These are phyloP conservation scores for Gadopsis marmoratus DNA, from an alignment of 2,797 vertebrate species.

Conservation along the genomic window DNA sequence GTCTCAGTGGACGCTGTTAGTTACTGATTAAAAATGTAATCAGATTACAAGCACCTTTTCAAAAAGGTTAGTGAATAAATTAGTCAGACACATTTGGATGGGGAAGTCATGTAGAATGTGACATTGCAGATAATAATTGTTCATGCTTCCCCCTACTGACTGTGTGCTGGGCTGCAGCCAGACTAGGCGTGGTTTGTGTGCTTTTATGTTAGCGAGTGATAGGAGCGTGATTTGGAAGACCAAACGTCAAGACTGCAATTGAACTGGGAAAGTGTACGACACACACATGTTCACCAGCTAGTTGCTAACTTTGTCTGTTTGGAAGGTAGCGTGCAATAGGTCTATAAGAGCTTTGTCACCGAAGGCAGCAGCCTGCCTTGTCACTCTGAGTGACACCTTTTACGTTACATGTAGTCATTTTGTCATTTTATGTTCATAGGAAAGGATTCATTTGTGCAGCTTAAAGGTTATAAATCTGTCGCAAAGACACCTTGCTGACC, in stretches of 20 bases:
- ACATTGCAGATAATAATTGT: not conserved
- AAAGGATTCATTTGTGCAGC: not conserved
- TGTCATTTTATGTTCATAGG: not conserved
- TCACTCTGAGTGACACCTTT: no score
- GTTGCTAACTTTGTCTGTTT: not conserved
- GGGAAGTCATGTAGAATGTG: slow-evolving; percentile 3
- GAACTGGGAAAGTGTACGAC: not conserved
- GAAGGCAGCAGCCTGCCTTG: not conserved
- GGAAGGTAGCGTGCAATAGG: not conserved
- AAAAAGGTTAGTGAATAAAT: slow-evolving; percentile 28
- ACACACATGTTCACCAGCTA: not conserved
- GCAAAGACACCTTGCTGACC: not conserved
- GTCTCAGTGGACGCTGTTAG: slow-evolving; percentile 55
- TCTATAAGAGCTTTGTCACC: not conserved
- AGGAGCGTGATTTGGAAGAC: not conserved
- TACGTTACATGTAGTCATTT: not conserved
- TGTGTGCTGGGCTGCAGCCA: not conserved
- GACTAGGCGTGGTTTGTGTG: not conserved
- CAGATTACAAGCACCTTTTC: slow-evolving; percentile 48
- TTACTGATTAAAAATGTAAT: slow-evolving; percentile 50
- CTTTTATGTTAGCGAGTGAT: not conserved
- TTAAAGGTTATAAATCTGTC: not conserved
- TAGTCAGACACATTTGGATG: slow-evolving; percentile 24
- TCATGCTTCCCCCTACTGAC: not conserved
- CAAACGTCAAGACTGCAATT: not conserved